Conservation (phyloP, 1,140 invertebrate species). For the Drosophila ambigua region DNA sequence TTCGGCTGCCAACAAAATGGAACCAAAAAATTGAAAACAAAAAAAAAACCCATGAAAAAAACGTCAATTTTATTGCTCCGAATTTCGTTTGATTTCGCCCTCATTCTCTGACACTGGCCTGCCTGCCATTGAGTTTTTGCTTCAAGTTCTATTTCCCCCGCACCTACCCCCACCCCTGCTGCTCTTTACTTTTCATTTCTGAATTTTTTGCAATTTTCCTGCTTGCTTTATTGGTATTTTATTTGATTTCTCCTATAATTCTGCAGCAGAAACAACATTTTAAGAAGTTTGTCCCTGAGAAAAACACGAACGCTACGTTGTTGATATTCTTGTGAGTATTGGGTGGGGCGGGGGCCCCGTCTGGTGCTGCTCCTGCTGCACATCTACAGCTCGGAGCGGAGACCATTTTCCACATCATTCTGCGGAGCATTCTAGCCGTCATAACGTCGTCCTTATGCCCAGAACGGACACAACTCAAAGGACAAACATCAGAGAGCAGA, state of each 20-base stretch:
- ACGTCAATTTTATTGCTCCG: slow-evolving; percentile 69
- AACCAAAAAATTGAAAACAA: slow-evolving; percentile 8
- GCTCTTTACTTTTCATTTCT: slow-evolving; percentile 10
- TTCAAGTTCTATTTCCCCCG: slow-evolving; percentile 1
- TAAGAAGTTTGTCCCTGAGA: slow-evolving; percentile 72
- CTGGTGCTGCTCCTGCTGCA: background rate
- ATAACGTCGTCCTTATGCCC: slow-evolving; percentile 31
- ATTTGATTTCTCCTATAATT: slow-evolving; percentile 74
- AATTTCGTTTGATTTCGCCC: slow-evolving; percentile 41
- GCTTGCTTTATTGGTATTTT: slow-evolving; percentile 58
- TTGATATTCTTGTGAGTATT: no score
- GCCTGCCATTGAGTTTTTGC: no score
- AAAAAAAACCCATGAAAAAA: slow-evolving; percentile 5
- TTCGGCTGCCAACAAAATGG: slow-evolving; percentile 69
- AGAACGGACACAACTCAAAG: slow-evolving; percentile 38
- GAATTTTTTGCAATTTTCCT: slow-evolving; percentile 55
- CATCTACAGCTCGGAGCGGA: background rate
- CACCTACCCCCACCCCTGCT: background rate
- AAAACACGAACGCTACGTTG: slow-evolving; percentile 73
- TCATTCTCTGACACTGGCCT: background rate
- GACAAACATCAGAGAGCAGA: slow-evolving; percentile 36
- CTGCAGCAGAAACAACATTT: slow-evolving; percentile 57
- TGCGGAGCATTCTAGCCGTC: background rate
- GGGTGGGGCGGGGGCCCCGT: no score
- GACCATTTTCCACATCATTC: background rate